A percentile compares a stretch with the other conserved stretches of the same genome.
phyloP scores from a whole-genome alignment of 2,797 vertebrate genomes.

The Coccyzus lansbergi region DNA sequence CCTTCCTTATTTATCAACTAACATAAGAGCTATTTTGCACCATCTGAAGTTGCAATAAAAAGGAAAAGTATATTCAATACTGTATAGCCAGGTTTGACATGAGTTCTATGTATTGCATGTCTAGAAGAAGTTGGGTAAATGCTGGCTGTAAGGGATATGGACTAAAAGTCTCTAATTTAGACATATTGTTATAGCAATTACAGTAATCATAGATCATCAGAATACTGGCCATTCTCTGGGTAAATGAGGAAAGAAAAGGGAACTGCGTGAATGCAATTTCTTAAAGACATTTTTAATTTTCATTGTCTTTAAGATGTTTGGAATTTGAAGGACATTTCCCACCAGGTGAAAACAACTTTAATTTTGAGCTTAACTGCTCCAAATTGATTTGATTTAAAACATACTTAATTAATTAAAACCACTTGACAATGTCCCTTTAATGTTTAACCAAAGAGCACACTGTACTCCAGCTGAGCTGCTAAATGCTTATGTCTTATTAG shows the following conservation, averaged over 20 bases:
- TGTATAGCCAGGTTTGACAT: background rate
- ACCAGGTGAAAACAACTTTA: slow-evolving; percentile 47
- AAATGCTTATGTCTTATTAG: slow-evolving; percentile 41
- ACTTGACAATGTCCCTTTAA: slow-evolving; percentile 38
- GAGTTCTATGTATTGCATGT: background rate
- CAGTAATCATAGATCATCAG: background rate
- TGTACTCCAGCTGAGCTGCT: slow-evolving; percentile 42
- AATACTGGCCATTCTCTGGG: background rate
- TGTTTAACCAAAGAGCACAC: slow-evolving; percentile 47
- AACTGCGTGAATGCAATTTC: background rate
- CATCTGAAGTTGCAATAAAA: background rate
- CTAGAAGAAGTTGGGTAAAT: background rate
- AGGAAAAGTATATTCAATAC: background rate
- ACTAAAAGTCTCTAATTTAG: background rate
- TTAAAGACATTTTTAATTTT: background rate
- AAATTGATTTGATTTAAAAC: slow-evolving; percentile 46
- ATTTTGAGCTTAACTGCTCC: slow-evolving; percentile 22
- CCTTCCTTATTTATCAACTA: background rate
- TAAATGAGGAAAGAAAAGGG: background rate
- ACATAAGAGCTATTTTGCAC: background rate
- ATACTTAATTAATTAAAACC: slow-evolving; percentile 54
- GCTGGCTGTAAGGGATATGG: background rate
- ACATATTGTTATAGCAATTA: background rate
- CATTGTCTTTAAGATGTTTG: background rate
- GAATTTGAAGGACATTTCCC: slow-evolving; percentile 2